Evolutionary conservation across 2,113 vertebrate genomes (phyloP), one percentile per base, ranked within the genome.

Genomic region (Taxidea taxus): DNA sequence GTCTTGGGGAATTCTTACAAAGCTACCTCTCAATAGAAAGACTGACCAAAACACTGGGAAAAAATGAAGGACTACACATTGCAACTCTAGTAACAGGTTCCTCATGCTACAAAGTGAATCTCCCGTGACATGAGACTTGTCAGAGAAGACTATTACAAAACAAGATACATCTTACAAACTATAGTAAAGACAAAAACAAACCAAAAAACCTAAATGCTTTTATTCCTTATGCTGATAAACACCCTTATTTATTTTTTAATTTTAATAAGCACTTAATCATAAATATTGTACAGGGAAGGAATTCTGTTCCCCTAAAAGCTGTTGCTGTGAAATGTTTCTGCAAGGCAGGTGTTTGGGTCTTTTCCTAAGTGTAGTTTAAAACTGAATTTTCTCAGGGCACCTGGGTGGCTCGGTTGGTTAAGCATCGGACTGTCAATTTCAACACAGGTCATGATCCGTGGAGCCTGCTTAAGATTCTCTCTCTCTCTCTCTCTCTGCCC

Each of bases 321-420:
- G 51, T 72, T 86, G 64, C 64, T 82, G 34, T 27, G 42, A 64
- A 56, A 80, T 44, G 2, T 74, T 91, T 88, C 86, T 94, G 60
- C 23, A 62, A 97, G 34, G 62, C 14, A 60, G 51, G 5, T 77
- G 25, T 31, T 47, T 68, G 6, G 62, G 34, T 42, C 54, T 77
- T 90, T 66, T 60, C 25, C 87, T 39, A 89, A 86, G 56, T 44
- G 31, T 68, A 90, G 31, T 93, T 91, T 93, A 94, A 92, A 87
- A 81, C 60, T 13, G 68, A 87, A 86, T 89, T 77, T 94, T 70
- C 25, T 90, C 34, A 77, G 66, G 66, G n/a, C 66, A 37, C 16
- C 1, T 21, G 66, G 66, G 66, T 68, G 66, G 34, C 4, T 68
- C 34, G 37, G 34, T 68, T 37, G 66, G 66, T 68, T 68, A 20